Evolutionary conservation across 2,888 invertebrate species (phyloP).

Genomic region (Steromphala cineraria): DNA sequence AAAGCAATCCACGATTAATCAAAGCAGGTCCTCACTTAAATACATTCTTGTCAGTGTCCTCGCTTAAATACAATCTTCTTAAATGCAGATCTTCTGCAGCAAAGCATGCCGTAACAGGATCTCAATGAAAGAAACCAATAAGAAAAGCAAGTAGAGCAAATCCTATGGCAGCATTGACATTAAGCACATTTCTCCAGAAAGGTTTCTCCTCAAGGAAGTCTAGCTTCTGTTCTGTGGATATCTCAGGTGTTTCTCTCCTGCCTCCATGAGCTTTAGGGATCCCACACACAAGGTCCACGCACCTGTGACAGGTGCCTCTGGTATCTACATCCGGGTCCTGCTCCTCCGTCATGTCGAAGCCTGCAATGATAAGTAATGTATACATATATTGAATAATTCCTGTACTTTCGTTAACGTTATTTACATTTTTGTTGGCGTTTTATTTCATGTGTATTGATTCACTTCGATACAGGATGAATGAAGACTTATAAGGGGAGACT

Average conservation of each 20-base stretch:
- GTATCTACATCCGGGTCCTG: not conserved
- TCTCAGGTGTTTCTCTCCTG: constrained; percentile 11
- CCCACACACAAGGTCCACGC: constrained; percentile 16
- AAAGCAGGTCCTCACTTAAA: too few relatives aligned
- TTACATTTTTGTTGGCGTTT: too few relatives aligned
- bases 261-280: not conserved
- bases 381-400: too few relatives aligned
- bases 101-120: not conserved
- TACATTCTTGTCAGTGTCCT: not conserved
- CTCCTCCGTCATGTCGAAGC: not conserved
- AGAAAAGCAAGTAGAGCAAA: constrained; percentile 39
- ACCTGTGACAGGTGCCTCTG: not conserved
- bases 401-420: too few relatives aligned
- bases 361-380: not conserved
- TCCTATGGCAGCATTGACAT: constrained; percentile 43
- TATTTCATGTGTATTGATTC: too few relatives aligned
- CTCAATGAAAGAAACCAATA: constrained; percentile 41
- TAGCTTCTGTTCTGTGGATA: constrained; percentile 15
- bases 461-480: too few relatives aligned
- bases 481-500: too few relatives aligned
- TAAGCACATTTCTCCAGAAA: constrained; percentile 34
- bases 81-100: too few relatives aligned
- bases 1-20: too few relatives aligned
- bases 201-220: constrained; percentile 34
- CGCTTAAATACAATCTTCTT: not conserved